A percentile compares a stretch with the other conserved stretches of the same genome.
Conservation (phyloP, 2,113 vertebrate genomes). For the Bucco capensis region DNA sequence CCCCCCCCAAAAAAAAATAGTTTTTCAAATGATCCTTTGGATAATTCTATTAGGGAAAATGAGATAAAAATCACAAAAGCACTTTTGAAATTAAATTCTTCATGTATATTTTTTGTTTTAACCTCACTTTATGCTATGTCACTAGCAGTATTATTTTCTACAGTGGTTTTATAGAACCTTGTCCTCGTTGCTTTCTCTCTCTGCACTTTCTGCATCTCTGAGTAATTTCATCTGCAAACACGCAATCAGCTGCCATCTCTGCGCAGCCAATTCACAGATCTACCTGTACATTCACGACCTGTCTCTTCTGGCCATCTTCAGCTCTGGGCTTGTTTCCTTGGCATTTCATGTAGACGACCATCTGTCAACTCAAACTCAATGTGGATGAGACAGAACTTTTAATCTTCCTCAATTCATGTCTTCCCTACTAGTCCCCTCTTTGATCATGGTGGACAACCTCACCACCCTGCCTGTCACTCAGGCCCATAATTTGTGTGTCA, state of each 20-base stretch:
- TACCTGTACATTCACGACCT: background rate
- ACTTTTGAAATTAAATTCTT: conserved; percentile 15
- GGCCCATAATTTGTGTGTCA: conserved; percentile 29
- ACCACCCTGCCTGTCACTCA: conserved; percentile 15
- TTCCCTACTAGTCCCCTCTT: background rate
- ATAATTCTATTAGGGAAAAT: conserved; percentile 21
- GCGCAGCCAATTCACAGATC: background rate
- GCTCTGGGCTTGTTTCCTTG: background rate
- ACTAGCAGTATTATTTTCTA: background rate
- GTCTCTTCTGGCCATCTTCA: conserved; percentile 10
- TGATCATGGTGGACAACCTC: conserved; percentile 22
- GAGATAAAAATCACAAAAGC: background rate
- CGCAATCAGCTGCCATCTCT: accelerated
- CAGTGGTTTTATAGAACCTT: background rate
- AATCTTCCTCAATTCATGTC: conserved; percentile 39
- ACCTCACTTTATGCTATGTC: background rate
- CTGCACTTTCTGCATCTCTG: background rate
- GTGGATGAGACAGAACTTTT: conserved; percentile 20
- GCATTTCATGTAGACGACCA: background rate
- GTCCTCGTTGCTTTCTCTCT: background rate
- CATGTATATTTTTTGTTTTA: background rate
- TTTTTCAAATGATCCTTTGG: background rate
- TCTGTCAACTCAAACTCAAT: background rate
- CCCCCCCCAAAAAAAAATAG: too few relatives aligned
- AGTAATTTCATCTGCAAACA: background rate